phyloP scores from a whole-genome alignment of 1,140 invertebrate species.

The Tribolium castaneum region DNA sequence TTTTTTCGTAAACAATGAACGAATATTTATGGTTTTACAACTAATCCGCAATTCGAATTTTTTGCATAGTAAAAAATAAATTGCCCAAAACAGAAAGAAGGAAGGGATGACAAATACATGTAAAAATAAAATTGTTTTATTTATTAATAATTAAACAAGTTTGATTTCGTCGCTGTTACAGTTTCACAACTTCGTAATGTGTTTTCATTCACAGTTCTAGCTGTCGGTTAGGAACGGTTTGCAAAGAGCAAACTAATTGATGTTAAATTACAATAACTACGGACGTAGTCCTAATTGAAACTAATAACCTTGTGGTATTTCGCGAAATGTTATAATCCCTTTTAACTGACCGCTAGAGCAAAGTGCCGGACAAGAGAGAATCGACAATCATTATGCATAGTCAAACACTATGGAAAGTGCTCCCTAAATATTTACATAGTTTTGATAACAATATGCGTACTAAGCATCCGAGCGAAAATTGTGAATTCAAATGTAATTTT shows the following conservation, averaged over 20 bases:
- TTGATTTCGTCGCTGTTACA: background rate
- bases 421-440: slow-evolving; percentile 5
- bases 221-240: background rate
- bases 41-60: too few species aligned
- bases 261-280: slow-evolving; percentile 33
- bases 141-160: too few species aligned
- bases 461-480: background rate
- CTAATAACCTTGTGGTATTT: slow-evolving; percentile 37
- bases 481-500: background rate
- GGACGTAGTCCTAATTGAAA: slow-evolving; percentile 26
- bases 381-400: background rate
- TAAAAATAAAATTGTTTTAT: too few species aligned
- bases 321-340: slow-evolving; percentile 29
- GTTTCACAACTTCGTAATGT: background rate
- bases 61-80: too few species aligned
- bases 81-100: too few species aligned
- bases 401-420: slow-evolving; percentile 1
- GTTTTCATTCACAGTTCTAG: background rate
- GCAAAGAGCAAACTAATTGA: slow-evolving; percentile 8
- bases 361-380: background rate
- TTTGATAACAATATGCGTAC: background rate
- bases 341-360: slow-evolving; percentile 20
- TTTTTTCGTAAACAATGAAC: too few species aligned
- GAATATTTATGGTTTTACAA: too few species aligned
- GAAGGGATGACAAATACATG: too few species aligned